A percentile compares a stretch with the other conserved stretches of the same genome.
These are phyloP conservation scores for Clavelina lepadiformis DNA, from an alignment of 23 tunicate species.

Conservation along the genomic window DNA sequence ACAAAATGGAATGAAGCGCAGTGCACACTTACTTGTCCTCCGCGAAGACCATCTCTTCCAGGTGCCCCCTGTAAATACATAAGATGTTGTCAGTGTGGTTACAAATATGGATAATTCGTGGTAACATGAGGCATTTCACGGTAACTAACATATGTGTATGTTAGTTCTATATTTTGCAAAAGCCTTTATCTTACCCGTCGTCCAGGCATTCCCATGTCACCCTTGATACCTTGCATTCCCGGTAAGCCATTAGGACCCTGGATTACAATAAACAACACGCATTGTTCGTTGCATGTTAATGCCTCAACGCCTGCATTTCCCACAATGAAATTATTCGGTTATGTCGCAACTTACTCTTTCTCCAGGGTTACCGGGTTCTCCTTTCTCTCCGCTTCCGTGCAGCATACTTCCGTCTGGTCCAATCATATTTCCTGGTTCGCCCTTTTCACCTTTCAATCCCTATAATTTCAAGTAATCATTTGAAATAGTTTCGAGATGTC, in stretches of 20 bases:
- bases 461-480: background rate
- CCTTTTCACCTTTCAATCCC: conserved; percentile 63
- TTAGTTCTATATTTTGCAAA: no score
- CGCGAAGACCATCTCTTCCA: conserved; percentile 7
- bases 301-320: background rate
- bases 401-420: conserved; percentile 58
- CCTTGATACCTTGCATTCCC: conserved; percentile 42
- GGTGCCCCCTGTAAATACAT: conserved; percentile 9
- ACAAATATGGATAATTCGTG: no score
- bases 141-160: no score
- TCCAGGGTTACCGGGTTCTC: conserved; percentile 28
- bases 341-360: conserved; percentile 10
- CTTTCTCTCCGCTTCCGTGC: conserved; percentile 9
- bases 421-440: conserved; percentile 73
- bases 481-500: background rate
- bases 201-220: conserved; percentile 96
- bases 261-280: no score
- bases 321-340: background rate
- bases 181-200: conserved; percentile 62
- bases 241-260: conserved; percentile 45
- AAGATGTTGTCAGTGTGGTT: no score
- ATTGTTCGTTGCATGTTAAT: background rate
- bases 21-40: background rate
- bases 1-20: no score
- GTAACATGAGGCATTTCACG: no score